A percentile compares a stretch with the other conserved stretches of the same genome.
Conservation (phyloP, 1,140 invertebrate species). For the Orchestia grillus region DNA sequence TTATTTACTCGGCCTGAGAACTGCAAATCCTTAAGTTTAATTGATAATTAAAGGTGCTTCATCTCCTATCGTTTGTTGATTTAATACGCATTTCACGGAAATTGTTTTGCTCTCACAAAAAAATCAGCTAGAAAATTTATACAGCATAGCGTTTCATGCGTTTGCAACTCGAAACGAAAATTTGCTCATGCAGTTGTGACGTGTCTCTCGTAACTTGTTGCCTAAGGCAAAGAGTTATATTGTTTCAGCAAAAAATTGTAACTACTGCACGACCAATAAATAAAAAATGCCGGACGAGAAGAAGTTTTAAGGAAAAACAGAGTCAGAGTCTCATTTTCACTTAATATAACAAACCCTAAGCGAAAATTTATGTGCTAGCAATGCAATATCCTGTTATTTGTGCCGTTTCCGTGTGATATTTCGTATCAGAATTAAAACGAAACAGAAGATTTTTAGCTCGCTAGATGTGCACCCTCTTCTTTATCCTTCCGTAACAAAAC, state of each 20-base stretch:
- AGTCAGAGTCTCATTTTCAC: neutral
- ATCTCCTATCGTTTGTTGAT: neutral
- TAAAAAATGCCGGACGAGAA: neutral
- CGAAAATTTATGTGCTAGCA: neutral
- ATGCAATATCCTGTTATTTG: neutral
- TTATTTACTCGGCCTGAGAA: neutral
- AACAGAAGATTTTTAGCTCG: neutral
- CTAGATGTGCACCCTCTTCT: neutral
- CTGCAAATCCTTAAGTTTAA: too few species aligned
- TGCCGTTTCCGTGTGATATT: neutral
- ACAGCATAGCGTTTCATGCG: neutral
- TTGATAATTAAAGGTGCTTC: neutral
- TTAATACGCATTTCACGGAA: neutral
- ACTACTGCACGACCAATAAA: neutral
- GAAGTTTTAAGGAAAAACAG: neutral
- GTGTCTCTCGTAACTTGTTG: neutral
- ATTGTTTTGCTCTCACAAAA: neutral
- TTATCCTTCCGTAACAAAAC: neutral
- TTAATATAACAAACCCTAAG: neutral
- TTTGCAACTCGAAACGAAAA: neutral
- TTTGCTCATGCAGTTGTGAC: too few species aligned
- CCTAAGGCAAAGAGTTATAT: neutral
- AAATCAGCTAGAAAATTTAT: neutral
- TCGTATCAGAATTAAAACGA: constrained; percentile 27
- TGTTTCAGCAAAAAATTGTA: neutral